Conservation (phyloP, 2,888 invertebrate genomes). For the Eledone cirrhosa region DNA sequence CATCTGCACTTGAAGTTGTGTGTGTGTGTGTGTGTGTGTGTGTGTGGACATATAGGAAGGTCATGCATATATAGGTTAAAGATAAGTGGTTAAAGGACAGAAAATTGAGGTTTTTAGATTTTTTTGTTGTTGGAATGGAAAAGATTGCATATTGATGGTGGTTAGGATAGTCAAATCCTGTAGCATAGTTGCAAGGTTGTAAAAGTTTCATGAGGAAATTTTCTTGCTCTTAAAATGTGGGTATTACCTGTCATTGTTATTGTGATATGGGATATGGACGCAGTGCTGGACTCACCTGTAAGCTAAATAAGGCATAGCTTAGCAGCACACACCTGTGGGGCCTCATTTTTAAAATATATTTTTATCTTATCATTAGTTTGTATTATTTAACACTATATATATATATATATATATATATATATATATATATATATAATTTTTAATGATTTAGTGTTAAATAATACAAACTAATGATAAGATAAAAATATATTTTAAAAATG, state of each 20-base stretch:
- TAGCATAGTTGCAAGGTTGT: background rate
- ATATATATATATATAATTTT: no score
- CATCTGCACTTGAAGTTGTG: no score
- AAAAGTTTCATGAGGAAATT: background rate
- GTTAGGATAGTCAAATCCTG: background rate
- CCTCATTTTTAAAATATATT: background rate
- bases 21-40: background rate
- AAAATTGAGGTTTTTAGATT: no score
- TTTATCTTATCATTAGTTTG: background rate
- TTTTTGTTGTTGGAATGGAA: no score
- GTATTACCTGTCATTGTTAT: background rate
- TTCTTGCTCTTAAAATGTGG: background rate
- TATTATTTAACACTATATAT: no score
- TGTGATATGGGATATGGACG: background rate
- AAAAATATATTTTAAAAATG: background rate
- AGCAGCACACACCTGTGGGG: no score
- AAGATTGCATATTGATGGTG: background rate
- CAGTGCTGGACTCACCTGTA: no score
- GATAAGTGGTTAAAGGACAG: background rate
- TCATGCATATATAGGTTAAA: background rate
- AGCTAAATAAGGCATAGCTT: no score
- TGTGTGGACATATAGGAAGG: background rate
- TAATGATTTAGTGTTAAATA: no score
- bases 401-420: no score
- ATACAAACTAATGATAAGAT: no score